A percentile compares a stretch with the other conserved stretches of the same genome.
phyloP scores from a whole-genome alignment of 2,113 vertebrate species.

The Serilophus lunatus region DNA sequence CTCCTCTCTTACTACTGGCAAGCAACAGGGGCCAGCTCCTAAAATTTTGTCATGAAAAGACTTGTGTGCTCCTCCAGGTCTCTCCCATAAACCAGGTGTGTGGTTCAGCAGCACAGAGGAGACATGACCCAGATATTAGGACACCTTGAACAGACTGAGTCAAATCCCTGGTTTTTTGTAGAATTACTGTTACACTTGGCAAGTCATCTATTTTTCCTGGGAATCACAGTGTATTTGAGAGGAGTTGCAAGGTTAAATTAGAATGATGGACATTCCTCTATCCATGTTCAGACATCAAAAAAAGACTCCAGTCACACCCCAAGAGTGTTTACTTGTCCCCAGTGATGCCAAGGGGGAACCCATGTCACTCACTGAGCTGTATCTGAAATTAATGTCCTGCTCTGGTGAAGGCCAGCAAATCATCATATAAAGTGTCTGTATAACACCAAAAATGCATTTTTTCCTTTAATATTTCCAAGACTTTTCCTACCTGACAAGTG shows the following conservation, averaged over 20 bases:
- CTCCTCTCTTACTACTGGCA: neutral
- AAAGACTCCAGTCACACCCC: neutral
- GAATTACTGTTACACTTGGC: neutral
- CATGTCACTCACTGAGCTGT: neutral
- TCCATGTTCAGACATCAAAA: neutral
- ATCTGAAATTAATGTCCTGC: neutral
- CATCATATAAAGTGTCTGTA: neutral
- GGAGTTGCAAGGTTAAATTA: neutral
- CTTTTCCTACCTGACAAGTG: neutral
- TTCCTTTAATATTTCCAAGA: neutral
- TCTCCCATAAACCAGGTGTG: neutral
- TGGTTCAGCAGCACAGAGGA: neutral
- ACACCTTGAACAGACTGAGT: neutral
- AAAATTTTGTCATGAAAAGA: neutral
- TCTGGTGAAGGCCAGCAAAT: neutral
- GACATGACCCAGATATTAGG: neutral
- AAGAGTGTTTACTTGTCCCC: accelerated
- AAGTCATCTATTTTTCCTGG: neutral
- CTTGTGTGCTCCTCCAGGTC: neutral
- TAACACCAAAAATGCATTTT: neutral
- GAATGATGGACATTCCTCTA: neutral
- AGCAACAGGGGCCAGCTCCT: accelerated
- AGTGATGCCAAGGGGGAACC: neutral
- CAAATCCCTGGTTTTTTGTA: neutral
- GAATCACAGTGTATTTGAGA: neutral